Conservation (phyloP, 2,797 vertebrate genomes). For the Channa striata region DNA sequence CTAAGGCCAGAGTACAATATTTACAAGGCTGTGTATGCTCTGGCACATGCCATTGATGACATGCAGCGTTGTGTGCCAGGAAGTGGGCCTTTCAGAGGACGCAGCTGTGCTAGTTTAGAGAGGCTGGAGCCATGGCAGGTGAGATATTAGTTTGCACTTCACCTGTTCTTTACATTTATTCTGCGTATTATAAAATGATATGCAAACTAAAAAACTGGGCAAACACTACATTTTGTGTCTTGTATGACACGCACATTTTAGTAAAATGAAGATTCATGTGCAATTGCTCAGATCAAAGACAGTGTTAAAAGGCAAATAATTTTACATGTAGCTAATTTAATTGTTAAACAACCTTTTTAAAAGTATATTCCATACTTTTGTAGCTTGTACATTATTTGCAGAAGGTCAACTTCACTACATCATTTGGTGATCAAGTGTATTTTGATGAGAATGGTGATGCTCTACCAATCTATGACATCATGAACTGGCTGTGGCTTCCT, state of each 20-base stretch:
- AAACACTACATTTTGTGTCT: background rate
- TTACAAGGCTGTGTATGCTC: constrained; percentile 75
- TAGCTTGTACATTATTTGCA: constrained; percentile 79
- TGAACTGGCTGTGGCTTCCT: constrained; percentile 78
- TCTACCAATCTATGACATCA: constrained; percentile 79
- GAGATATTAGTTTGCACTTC: background rate
- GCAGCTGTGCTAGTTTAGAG: background rate
- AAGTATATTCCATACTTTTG: background rate
- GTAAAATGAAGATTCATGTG: too few species aligned
- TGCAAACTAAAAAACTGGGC: background rate
- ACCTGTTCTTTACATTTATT: background rate
- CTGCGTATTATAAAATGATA: background rate
- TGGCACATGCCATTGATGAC: constrained; percentile 73
- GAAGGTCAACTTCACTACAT: constrained; percentile 77
- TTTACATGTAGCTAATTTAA: too few species aligned
- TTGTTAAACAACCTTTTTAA: too few species aligned
- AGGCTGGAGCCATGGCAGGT: constrained; percentile 80
- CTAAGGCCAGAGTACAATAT: constrained; percentile 65
- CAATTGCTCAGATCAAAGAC: background rate
- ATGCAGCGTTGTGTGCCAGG: constrained; percentile 9
- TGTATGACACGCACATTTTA: too few species aligned
- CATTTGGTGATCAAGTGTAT: constrained; percentile 78
- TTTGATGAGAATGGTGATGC: constrained; percentile 82
- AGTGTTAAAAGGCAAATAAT: background rate
- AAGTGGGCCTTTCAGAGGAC: background rate